A percentile compares a stretch with the other conserved stretches of the same genome.
phyloP scores from a whole-genome alignment of 2,888 invertebrate species.

The Gisinianus flammeolus region DNA sequence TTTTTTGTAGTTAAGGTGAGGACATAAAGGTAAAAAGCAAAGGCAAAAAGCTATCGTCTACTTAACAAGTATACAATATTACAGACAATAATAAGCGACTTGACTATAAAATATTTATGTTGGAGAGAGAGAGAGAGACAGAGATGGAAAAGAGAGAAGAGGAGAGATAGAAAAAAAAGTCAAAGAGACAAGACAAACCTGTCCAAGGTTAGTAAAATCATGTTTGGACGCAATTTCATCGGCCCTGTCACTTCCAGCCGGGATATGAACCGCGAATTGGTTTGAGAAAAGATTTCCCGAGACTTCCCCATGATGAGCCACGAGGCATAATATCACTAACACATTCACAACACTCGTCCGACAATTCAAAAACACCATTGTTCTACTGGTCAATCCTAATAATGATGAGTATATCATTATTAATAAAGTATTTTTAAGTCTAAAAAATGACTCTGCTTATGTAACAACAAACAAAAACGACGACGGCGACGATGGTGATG shows the following conservation, averaged over 20 bases:
- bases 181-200: conserved; percentile 61
- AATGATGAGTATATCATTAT: conserved; percentile 1
- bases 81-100: background rate
- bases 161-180: background rate
- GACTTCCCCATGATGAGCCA: conserved; percentile 16
- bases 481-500: too few relatives aligned
- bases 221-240: conserved; percentile 63
- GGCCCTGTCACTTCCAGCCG: conserved; percentile 61
- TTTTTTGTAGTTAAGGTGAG: background rate
- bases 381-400: too few relatives aligned
- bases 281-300: conserved; percentile 60
- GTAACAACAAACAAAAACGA: too few relatives aligned
- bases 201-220: conserved; percentile 64
- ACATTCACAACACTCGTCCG: conserved; percentile 16
- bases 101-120: too few relatives aligned
- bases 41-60: background rate
- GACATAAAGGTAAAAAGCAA: background rate
- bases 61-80: background rate
- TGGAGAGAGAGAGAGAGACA: too few relatives aligned
- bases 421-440: too few relatives aligned
- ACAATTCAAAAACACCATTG: background rate
- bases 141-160: conserved; percentile 2
- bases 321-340: conserved; percentile 17
- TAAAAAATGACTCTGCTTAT: too few relatives aligned
- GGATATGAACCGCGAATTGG: conserved; percentile 65